Conservation (phyloP, 2,113 vertebrate genomes). For the Aspiorhynchus laticeps region DNA sequence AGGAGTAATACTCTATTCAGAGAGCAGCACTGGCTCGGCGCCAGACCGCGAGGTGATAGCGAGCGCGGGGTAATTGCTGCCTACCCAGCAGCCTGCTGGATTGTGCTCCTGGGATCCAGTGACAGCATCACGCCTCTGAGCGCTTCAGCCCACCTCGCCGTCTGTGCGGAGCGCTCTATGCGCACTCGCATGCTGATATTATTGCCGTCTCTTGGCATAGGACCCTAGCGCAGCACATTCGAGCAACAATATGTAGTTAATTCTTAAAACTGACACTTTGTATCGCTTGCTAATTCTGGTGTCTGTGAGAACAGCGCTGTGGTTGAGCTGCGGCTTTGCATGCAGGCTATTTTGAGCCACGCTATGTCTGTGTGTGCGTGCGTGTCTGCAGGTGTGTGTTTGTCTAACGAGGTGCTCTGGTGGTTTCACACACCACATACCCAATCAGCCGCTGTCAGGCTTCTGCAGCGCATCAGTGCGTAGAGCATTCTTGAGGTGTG, state of each 20-base stretch:
- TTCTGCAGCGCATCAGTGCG: constrained; percentile 63
- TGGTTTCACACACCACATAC: constrained; percentile 65
- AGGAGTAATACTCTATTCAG: constrained; percentile 39
- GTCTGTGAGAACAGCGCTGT: constrained; percentile 17
- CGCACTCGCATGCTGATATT: constrained; percentile 56
- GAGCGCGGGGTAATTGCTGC: constrained; percentile 74
- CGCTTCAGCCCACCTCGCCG: constrained; percentile 21
- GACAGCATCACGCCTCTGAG: constrained; percentile 49
- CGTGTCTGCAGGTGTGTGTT: constrained; percentile 27
- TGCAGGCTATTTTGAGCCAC: constrained; percentile 24
- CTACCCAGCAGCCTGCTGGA: constrained; percentile 69
- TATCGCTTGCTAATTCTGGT: constrained; percentile 29
- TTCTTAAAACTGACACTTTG: constrained; percentile 49
- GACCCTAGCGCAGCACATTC: constrained; percentile 58
- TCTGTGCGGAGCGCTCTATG: constrained; percentile 42
- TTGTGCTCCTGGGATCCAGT: constrained; percentile 53
- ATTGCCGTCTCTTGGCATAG: constrained; percentile 30
- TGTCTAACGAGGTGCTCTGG: constrained; percentile 55
- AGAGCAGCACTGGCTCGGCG: constrained; percentile 26
- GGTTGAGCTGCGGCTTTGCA: constrained; percentile 22
- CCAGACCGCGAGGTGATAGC: constrained; percentile 53
- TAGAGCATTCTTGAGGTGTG: constrained; percentile 38
- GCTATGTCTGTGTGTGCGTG: constrained; percentile 21
- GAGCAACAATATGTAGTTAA: constrained; percentile 37
- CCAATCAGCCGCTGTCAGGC: constrained; percentile 69